Percentiles rank a stretch among this genome's conserved stretches.
Evolutionary conservation across 2,113 vertebrate genomes (phyloP).

Genomic region (Triplophysa rosa): DNA sequence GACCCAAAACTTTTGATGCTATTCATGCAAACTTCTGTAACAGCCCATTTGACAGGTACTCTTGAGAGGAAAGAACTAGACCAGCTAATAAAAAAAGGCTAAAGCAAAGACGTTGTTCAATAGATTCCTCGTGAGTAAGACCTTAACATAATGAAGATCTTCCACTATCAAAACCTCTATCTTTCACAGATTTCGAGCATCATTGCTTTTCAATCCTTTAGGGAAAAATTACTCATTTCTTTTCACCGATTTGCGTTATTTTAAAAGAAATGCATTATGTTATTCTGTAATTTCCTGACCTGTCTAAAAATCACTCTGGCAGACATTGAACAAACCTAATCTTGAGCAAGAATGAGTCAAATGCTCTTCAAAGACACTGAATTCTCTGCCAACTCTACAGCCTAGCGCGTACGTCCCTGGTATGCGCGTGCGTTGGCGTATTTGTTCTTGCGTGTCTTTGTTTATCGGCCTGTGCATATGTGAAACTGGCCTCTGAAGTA

Average conservation of each 20-base stretch:
- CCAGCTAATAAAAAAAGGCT: background rate
- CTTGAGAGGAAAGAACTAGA: background rate
- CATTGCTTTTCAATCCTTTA: background rate
- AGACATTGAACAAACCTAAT: constrained; percentile 10
- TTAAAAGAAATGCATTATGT: background rate
- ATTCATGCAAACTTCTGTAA: background rate
- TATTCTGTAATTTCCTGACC: background rate
- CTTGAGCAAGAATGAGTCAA: constrained; percentile 11
- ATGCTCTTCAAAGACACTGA: background rate
- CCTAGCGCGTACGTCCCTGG: background rate
- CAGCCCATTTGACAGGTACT: constrained; percentile 2
- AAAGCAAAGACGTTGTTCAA: background rate
- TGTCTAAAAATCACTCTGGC: background rate
- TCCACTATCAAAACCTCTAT: background rate
- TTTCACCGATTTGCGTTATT: background rate
- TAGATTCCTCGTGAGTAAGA: background rate
- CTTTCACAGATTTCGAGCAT: background rate
- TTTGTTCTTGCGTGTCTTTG: background rate
- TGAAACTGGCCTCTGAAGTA: background rate
- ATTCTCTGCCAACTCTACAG: background rate
- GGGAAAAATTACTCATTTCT: background rate
- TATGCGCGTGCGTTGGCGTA: constrained; percentile 10
- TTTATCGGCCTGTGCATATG: constrained; percentile 4
- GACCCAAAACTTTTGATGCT: background rate
- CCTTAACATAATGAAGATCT: no score